Conservation (phyloP, 30 jellyfish, hydroid and myxozoan species). For the Aurelia sp. region DNA sequence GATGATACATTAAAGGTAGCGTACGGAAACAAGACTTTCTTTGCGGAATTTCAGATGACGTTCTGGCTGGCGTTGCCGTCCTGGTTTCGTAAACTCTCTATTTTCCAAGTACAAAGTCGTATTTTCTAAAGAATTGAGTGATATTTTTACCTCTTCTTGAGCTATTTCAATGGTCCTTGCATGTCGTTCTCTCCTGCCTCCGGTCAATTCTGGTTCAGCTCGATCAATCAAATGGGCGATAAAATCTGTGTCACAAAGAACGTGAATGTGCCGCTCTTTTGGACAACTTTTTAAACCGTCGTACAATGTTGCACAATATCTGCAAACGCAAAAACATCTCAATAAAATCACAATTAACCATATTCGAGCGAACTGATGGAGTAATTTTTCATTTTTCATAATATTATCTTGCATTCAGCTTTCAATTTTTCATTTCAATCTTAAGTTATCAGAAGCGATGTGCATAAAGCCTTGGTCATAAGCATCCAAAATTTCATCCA, state of each 20-base stretch:
- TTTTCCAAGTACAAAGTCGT: too few species aligned
- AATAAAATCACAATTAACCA: neutral
- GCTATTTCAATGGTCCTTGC: slow-evolving; percentile 98
- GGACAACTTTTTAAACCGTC: slow-evolving; percentile 99
- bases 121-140: neutral
- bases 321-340: slow-evolving; percentile 11
- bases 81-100: too few species aligned
- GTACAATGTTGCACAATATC: slow-evolving; percentile 89
- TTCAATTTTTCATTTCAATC: too few species aligned
- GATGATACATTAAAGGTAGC: too few species aligned
- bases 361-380: neutral
- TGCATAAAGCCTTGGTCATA: too few species aligned
- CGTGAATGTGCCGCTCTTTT: slow-evolving; percentile 92
- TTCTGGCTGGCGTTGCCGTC: too few species aligned
- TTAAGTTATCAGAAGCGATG: too few species aligned
- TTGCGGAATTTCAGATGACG: too few species aligned
- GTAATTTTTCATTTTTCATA: neutral
- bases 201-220: slow-evolving; percentile 98
- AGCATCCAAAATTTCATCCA: too few species aligned
- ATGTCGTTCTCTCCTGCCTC: slow-evolving; percentile 96
- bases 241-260: slow-evolving; percentile 93
- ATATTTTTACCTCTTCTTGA: slow-evolving; percentile 86
- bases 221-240: slow-evolving; percentile 95
- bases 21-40: too few species aligned
- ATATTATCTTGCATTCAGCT: too few species aligned